Evolutionary conservation across 2,113 vertebrate genomes (phyloP).

Genomic region (Morone chrysops): DNA sequence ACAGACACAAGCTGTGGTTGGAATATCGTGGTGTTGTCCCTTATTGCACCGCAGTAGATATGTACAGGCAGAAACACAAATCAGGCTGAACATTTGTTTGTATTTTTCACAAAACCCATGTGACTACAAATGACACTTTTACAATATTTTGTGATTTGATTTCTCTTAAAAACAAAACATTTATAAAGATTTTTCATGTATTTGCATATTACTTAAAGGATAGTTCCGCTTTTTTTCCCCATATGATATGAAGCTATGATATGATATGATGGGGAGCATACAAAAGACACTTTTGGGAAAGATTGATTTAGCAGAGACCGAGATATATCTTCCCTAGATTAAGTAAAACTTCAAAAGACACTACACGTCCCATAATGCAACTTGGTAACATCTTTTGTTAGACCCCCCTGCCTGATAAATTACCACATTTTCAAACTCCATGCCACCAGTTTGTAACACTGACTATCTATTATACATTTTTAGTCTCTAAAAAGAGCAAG

Average conservation of each 20-base stretch:
- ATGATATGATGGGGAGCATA: background rate
- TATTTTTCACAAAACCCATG: background rate
- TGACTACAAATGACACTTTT: background rate
- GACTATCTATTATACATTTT: background rate
- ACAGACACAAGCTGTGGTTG: conserved; percentile 5
- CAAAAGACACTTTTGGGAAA: background rate
- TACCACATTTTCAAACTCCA: background rate
- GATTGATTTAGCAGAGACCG: background rate
- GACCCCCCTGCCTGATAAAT: no score
- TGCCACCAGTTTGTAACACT: background rate
- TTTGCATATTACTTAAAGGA: background rate
- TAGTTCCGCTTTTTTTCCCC: background rate
- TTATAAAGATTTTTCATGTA: background rate
- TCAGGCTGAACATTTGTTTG: conserved; percentile 5
- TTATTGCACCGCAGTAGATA: conserved; percentile 2
- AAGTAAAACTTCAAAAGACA: background rate
- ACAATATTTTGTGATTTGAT: background rate
- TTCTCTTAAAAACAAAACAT: background rate
- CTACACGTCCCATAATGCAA: no score
- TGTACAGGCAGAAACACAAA: background rate
- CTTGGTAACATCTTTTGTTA: no score
- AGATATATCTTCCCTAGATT: background rate
- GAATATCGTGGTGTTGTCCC: conserved; percentile 28
- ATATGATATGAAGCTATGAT: no score
- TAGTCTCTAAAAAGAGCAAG: background rate